phyloP scores from a whole-genome alignment of 2,888 invertebrate genomes.

The Heliconius ismenius region DNA sequence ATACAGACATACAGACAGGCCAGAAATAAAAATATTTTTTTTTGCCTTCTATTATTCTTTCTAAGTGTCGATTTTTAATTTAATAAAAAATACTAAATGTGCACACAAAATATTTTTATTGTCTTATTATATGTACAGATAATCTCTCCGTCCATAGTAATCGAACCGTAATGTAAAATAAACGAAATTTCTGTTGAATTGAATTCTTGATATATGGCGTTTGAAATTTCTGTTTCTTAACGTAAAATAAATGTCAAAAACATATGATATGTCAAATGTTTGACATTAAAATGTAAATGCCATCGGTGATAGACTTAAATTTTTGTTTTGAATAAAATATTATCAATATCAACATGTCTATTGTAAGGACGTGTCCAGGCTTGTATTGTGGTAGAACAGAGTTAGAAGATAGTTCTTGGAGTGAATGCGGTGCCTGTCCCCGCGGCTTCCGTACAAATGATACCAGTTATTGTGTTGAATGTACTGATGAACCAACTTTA shows the following conservation, averaged over 20 bases:
- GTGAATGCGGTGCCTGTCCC: slow-evolving; percentile 93
- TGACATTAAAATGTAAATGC: background rate
- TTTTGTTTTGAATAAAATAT: background rate
- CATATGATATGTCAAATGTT: slow-evolving; percentile 1
- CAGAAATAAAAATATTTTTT: too few relatives aligned
- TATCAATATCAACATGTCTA: slow-evolving; percentile 56
- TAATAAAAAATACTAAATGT: too few relatives aligned
- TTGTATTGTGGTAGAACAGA: slow-evolving; percentile 90
- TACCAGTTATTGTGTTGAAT: slow-evolving; percentile 88
- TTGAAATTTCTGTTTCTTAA: background rate
- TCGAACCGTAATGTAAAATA: too few relatives aligned
- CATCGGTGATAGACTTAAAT: background rate
- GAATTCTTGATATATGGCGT: too few relatives aligned
- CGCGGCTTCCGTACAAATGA: slow-evolving; percentile 89
- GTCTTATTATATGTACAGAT: too few relatives aligned
- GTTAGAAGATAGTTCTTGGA: slow-evolving; percentile 84
- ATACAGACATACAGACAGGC: too few relatives aligned
- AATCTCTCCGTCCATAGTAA: too few relatives aligned
- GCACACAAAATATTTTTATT: too few relatives aligned
- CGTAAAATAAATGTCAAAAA: background rate
- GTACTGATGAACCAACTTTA: slow-evolving; percentile 87
- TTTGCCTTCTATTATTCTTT: too few relatives aligned
- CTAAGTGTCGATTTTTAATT: too few relatives aligned
- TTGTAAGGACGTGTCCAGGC: slow-evolving; percentile 87
- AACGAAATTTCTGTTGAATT: too few relatives aligned